These are phyloP conservation scores for Allygus modestus DNA, from an alignment of 2,888 invertebrate species.

Conservation along the genomic window DNA sequence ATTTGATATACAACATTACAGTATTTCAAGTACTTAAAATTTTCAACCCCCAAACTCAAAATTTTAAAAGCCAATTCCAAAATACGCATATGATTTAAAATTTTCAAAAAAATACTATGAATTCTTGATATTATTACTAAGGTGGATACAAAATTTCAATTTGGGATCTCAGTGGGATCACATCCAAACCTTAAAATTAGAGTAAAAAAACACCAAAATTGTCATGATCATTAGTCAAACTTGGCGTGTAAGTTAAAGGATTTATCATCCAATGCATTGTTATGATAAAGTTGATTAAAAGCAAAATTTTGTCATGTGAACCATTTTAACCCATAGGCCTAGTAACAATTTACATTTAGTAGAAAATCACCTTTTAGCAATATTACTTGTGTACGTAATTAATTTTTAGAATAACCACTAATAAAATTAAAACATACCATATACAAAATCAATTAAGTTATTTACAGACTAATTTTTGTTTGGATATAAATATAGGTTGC, in stretches of 20 bases:
- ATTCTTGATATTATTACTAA: conserved; percentile 48
- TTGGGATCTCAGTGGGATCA: conserved; percentile 37
- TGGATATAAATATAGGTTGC: conserved; percentile 25
- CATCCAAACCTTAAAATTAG: conserved; percentile 29
- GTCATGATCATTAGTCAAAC: neutral
- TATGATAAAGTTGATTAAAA: conserved; percentile 18
- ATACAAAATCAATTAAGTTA: neutral
- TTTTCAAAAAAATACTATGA: too few relatives aligned
- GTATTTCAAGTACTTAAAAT: conserved; percentile 49
- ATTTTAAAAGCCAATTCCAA: conserved; percentile 33
- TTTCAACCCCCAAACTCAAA: conserved; percentile 30
- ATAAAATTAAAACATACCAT: conserved; percentile 32
- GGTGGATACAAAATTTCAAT: conserved; percentile 36
- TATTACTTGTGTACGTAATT: conserved; percentile 3
- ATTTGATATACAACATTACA: conserved; percentile 48
- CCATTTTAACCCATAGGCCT: conserved; percentile 11
- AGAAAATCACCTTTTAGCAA: too few relatives aligned
- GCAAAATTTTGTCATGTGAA: conserved; percentile 7
- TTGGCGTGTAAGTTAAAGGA: neutral
- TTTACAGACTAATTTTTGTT: conserved; percentile 21
- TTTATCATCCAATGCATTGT: conserved; percentile 4
- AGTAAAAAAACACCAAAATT: neutral
- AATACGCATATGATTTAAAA: conserved; percentile 31
- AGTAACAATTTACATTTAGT: neutral
- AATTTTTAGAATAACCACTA: conserved; percentile 29